phyloP scores from a whole-genome alignment of 2,797 vertebrate genomes.

The Hydrocynus forskahlii region DNA sequence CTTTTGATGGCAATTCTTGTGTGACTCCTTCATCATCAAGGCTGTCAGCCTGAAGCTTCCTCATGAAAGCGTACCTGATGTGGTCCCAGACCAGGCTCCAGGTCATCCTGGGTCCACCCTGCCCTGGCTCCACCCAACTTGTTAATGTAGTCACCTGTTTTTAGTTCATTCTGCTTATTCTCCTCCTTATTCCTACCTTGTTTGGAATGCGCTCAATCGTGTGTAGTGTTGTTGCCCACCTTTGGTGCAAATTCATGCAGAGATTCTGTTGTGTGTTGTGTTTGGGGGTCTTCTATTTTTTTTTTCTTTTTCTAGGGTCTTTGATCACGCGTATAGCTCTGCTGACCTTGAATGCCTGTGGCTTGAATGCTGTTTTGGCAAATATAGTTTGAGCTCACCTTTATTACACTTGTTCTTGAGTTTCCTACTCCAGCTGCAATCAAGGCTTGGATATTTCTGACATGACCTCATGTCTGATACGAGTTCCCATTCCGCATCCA shows the following conservation, averaged over 20 bases:
- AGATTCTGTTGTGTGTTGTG: background rate
- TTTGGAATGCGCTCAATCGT: too few relatives aligned
- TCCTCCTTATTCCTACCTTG: too few relatives aligned
- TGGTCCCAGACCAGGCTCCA: background rate
- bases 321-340: too few relatives aligned
- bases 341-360: background rate
- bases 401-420: background rate
- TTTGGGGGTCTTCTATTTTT: background rate
- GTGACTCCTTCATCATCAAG: background rate
- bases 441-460: background rate
- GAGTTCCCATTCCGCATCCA: background rate
- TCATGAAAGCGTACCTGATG: background rate
- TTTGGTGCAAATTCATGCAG: too few relatives aligned
- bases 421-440: too few relatives aligned
- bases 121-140: background rate
- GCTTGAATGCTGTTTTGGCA: background rate
- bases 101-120: background rate
- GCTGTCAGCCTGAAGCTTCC: background rate
- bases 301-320: background rate
- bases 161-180: background rate
- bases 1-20: background rate
- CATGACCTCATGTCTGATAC: background rate
- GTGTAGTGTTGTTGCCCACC: too few relatives aligned
- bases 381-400: background rate
- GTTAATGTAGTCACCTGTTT: background rate